These are phyloP conservation scores for Archilochus colubris DNA, from an alignment of 2,113 vertebrate species.

Conservation along the genomic window DNA sequence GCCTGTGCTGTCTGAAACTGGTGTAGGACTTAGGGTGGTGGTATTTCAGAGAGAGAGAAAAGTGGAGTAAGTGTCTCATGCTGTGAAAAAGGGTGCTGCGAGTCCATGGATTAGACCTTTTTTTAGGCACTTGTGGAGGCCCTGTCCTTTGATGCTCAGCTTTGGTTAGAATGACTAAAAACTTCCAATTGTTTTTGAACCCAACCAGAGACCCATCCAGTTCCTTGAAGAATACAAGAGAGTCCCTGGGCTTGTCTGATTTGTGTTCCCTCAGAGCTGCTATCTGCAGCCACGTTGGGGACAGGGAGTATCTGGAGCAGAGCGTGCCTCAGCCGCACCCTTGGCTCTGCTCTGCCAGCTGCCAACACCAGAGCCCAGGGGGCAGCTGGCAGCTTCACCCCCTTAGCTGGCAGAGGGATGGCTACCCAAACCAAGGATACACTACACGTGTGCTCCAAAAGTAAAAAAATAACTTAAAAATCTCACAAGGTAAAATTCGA, in stretches of 20 bases:
- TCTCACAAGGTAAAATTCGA: neutral
- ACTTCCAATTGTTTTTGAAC: neutral
- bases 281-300: rapidly evolving
- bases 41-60: neutral
- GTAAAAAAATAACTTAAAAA: neutral
- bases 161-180: neutral
- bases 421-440: rapidly evolving
- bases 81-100: neutral
- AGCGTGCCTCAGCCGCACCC: neutral
- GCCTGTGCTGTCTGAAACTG: neutral
- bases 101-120: too few relatives aligned
- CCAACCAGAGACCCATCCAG: rapidly evolving
- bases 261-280: rapidly evolving
- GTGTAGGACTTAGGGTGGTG: rapidly evolving
- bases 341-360: rapidly evolving
- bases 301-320: neutral
- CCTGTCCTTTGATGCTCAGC: neutral
- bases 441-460: neutral
- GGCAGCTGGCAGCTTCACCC: neutral
- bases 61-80: rapidly evolving
- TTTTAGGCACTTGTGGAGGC: rapidly evolving
- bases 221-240: neutral
- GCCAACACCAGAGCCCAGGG: neutral
- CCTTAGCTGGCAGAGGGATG: neutral
- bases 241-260: neutral